Evolutionary conservation across 2,797 vertebrate species (phyloP), one percentile per base, ranked within the genome.

Genomic region (Anas capensis): DNA sequence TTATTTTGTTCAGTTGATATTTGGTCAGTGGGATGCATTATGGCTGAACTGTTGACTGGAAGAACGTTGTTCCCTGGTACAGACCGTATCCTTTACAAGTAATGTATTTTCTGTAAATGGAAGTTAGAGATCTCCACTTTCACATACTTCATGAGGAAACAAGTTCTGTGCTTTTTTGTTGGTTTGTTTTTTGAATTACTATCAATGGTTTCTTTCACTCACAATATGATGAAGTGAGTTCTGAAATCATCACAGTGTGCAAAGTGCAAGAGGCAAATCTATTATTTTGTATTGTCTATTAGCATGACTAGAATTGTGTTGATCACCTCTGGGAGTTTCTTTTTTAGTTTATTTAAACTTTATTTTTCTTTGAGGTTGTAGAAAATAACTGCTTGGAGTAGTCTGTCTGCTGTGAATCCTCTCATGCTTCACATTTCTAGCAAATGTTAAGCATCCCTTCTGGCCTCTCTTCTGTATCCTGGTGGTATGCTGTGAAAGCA

Each of bases 11-110:
- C 89, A 99, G 99, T 99, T 98, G 99, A 99, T 98, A 99, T 99
- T 98, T 99, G 99, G 99, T 99, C 99, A 62, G 99, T 99, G 97
- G 99, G 99, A 92, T 99, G 99, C 98, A 99, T 99, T 97, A 99
- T 99, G 99, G 99, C 99, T 19, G 99, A 99, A 91, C 98, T 99
- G 44, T 98, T 99, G 88, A 99, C 99, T 73, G 99, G 99, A 98
- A 98, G 99, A 97, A 99, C 99, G 0, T 98, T 99, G 96, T 99
- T 99, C 96, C 99, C 99, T 40, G 99, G 99, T 95, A 99, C 99
- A 75, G 99, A 99, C 98, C 99, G 99, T 99, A 99, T 99, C 99
- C 99, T 99, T 99, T 97, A 64, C 81, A 79, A 95, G 75, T 64
- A n/a, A 64, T 34, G 5, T 60, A 31, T 57, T 36, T 71, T 81